Conservation (phyloP, 2,113 vertebrate genomes). For the Callipepla squamata region DNA sequence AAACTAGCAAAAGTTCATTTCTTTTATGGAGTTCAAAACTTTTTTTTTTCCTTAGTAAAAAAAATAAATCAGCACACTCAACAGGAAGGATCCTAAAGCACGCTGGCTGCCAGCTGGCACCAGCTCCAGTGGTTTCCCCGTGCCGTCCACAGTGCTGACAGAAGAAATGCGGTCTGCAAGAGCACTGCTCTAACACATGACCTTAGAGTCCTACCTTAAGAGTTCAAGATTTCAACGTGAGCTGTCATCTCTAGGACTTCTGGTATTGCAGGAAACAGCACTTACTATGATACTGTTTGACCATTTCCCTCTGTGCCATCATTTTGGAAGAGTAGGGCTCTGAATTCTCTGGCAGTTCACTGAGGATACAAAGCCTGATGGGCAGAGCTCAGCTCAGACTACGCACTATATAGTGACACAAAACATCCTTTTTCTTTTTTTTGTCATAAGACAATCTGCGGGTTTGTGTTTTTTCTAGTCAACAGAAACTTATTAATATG, state of each 20-base stretch:
- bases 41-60: neutral
- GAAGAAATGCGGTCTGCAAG: neutral
- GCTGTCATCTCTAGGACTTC: neutral
- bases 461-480: neutral
- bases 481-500: neutral
- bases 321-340: neutral
- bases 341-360: neutral
- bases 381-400: neutral
- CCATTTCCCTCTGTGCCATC: neutral
- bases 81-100: neutral
- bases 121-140: neutral
- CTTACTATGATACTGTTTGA: neutral
- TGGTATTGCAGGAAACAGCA: neutral
- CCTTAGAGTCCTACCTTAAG: neutral
- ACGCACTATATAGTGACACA: neutral
- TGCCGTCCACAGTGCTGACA: neutral
- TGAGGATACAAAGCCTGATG: neutral
- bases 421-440: neutral
- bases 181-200: fast-evolving
- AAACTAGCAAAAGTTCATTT: neutral
- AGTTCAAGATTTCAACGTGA: neutral
- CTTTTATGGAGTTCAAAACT: neutral
- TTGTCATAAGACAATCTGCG: neutral
- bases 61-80: neutral
- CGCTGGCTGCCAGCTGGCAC: neutral